Conservation (phyloP, 2,888 invertebrate species). For the Lasiommata megera region DNA sequence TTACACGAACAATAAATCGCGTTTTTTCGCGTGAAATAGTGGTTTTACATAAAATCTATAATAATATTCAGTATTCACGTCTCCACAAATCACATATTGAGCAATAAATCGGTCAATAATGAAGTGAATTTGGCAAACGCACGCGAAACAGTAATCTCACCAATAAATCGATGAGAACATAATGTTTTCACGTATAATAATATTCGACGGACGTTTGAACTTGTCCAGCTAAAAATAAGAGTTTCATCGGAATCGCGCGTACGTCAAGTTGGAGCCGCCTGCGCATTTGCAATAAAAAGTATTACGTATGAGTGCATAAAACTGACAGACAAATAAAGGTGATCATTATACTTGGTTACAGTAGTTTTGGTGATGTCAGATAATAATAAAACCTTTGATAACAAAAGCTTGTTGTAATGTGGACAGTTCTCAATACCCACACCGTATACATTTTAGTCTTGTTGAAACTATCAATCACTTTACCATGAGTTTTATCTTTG, state of each 20-base stretch:
- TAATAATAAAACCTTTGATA: no score
- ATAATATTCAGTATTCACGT: not conserved
- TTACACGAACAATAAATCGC: no score
- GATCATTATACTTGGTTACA: no score
- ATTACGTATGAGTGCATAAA: not conserved
- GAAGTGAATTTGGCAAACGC: slow-evolving; percentile 29
- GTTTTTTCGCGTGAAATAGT: no score
- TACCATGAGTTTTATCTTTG: no score
- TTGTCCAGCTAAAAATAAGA: slow-evolving; percentile 61
- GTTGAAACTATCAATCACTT: no score
- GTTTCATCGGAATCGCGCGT: slow-evolving; percentile 4
- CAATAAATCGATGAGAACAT: slow-evolving; percentile 27
- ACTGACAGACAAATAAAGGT: not conserved
- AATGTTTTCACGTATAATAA: slow-evolving; percentile 44
- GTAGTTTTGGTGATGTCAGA: no score
- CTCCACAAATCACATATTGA: slow-evolving; percentile 4
- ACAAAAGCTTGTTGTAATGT: no score
- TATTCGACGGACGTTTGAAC: slow-evolving; percentile 52
- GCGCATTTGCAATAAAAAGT: not conserved
- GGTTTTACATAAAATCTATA: not conserved
- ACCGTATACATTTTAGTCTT: no score
- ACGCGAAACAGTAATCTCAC: slow-evolving; percentile 12
- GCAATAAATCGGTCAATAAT: slow-evolving; percentile 25
- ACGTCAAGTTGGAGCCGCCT: not conserved
- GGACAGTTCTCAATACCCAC: no score